phyloP scores from a whole-genome alignment of 2,797 vertebrate genomes.

The Antrozous pallidus region DNA sequence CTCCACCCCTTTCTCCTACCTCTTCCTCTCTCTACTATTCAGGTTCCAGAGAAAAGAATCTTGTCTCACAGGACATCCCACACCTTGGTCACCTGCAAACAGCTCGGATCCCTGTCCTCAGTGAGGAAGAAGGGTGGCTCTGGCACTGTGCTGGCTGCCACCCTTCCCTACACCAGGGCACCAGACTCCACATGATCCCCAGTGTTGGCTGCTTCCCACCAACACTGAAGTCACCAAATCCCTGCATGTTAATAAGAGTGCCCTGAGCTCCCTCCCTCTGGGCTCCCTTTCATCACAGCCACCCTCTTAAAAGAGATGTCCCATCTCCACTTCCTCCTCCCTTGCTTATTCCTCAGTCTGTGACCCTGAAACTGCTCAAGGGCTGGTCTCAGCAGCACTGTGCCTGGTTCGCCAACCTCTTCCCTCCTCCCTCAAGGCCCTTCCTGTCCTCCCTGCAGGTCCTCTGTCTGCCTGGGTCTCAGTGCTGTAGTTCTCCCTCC shows the following conservation, averaged over 20 bases:
- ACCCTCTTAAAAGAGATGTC: background rate
- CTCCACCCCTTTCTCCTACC: background rate
- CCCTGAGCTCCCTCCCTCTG: background rate
- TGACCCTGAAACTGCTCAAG: background rate
- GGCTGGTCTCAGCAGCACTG: fast-evolving
- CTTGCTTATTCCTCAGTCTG: background rate
- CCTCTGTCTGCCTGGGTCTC: background rate
- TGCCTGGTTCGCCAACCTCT: fast-evolving
- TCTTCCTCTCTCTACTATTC: background rate
- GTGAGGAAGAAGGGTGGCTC: background rate
- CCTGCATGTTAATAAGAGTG: background rate
- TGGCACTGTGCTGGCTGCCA: background rate
- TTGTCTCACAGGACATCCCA: too few species aligned
- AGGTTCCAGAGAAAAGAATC: background rate
- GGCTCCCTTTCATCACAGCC: background rate
- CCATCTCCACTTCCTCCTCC: background rate
- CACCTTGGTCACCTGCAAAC: background rate
- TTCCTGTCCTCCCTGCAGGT: background rate
- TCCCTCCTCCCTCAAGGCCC: background rate
- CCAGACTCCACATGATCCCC: background rate
- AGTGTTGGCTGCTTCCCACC: background rate
- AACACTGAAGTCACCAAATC: background rate
- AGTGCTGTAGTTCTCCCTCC: background rate
- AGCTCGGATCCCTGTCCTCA: background rate
- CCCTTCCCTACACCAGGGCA: background rate